phyloP scores from a whole-genome alignment of 1,140 invertebrate species.

The Hylaeus anthracinus region DNA sequence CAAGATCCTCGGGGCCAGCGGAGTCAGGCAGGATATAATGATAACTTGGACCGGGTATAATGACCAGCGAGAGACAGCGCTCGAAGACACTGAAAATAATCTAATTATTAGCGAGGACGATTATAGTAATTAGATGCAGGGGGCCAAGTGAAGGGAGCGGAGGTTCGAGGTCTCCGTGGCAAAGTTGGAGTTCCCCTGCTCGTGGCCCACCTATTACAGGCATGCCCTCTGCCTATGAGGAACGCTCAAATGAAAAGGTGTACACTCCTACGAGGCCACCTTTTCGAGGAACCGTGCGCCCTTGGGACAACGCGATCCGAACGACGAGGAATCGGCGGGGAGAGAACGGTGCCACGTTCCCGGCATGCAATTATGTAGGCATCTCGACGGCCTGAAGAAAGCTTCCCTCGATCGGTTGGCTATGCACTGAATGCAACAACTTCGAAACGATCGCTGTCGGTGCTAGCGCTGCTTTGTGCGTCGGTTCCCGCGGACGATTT shows the following conservation, averaged over 20 bases:
- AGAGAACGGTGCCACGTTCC: slow-evolving; percentile 26
- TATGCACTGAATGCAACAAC: slow-evolving; percentile 49
- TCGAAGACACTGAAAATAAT: slow-evolving; percentile 68
- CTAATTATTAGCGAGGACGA: slow-evolving; percentile 67
- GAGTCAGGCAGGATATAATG: slow-evolving; percentile 57
- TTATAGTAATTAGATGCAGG: slow-evolving; percentile 67
- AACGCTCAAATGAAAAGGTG: slow-evolving; percentile 66
- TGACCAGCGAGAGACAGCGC: slow-evolving; percentile 42
- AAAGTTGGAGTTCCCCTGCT: slow-evolving; percentile 32
- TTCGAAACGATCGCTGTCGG: slow-evolving; percentile 7
- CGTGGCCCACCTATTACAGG: slow-evolving; percentile 59
- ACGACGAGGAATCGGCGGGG: slow-evolving; percentile 50
- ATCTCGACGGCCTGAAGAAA: slow-evolving; percentile 60
- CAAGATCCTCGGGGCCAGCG: slow-evolving; percentile 4
- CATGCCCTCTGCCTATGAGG: slow-evolving; percentile 47
- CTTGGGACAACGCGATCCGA: slow-evolving; percentile 21
- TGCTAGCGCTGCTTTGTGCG: slow-evolving; percentile 15
- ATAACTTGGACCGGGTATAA: slow-evolving; percentile 63
- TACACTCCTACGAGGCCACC: slow-evolving; percentile 37
- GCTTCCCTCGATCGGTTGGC: slow-evolving; percentile 47
- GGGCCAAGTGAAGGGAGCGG: slow-evolving; percentile 18
- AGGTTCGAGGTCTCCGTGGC: neutral
- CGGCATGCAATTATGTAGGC: slow-evolving; percentile 60
- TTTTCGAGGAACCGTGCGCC: slow-evolving; percentile 57
- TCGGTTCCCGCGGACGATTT: slow-evolving; percentile 9